Base-by-base conservation (phyloP, 2,888 invertebrate genomes). In the Drosophila affinis region DNA sequence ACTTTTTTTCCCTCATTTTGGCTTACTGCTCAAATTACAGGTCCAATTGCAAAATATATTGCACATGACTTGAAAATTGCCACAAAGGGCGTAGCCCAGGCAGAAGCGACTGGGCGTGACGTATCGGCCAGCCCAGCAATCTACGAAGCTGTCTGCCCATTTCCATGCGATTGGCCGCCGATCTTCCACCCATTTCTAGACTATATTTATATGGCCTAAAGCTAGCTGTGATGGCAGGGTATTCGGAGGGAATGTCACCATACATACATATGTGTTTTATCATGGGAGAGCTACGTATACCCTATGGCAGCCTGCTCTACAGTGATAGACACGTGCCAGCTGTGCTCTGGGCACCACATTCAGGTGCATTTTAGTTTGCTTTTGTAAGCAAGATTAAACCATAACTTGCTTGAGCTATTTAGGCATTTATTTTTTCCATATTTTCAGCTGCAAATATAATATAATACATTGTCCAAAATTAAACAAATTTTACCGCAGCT, bases 21-120 rank as follows among this genome's bases (percentile, higher is more conserved):
- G 32, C 55, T 48, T 39, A 18, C 68, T 27, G n/a, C 49, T 67
- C 10, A 65, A 72, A 58, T 65, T 72, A 74, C 72, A 72, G 74
- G 72, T 67, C 67, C 46, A 59, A 74, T 72, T 74, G 58, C 58
- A n/a, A 74, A 72, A 74, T 58, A 74, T 67, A 69, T 74, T 72
- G 65, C 68, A 58, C 58, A 74, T 72, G 58, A 73, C 57, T 58
- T 32, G 32, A 54, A 58, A 69, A 52, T 59, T 48, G 48, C 54
- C 67, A 34, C 10, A 55, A 58, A 67, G 75, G 72, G 72, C 72
- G 74, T 58, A 73, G 14, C 74, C 24, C 7, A 14, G 39, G 14
- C 54, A 39, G 46, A 45, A 45, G 9, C 48, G n/a, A 10, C 5
- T n/a, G 62, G 68, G 72, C 72, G 72, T 72, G 62, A 62, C 27